These are phyloP conservation scores for Malaclemys terrapin DNA, from an alignment of 2,113 vertebrate species.

Conservation along the genomic window DNA sequence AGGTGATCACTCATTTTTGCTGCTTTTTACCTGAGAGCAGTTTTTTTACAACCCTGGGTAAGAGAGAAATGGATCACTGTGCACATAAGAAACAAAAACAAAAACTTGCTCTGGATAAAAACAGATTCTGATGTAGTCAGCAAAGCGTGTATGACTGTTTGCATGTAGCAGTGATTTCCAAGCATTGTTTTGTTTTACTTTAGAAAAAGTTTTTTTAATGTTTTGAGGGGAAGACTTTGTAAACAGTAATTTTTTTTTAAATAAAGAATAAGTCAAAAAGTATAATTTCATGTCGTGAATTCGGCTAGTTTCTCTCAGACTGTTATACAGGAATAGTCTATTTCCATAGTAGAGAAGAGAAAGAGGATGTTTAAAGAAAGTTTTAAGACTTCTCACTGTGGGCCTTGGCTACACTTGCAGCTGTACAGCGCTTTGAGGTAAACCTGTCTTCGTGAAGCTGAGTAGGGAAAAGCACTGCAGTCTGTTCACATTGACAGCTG, in stretches of 20 bases:
- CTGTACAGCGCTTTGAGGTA: too few species aligned
- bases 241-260: not conserved
- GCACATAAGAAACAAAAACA: not conserved
- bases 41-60: not conserved
- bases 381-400: not conserved
- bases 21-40: not conserved
- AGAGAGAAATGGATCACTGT: not conserved
- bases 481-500: too few species aligned
- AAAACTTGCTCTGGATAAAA: not conserved
- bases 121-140: not conserved
- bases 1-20: accelerated
- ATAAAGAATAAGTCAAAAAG: too few species aligned
- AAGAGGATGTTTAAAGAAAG: not conserved
- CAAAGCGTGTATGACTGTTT: not conserved
- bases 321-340: too few species aligned
- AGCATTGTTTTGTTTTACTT: not conserved
- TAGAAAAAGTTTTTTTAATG: not conserved
- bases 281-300: not conserved
- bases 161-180: not conserved
- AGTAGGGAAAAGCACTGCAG: too few species aligned
- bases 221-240: not conserved
- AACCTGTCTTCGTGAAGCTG: too few species aligned
- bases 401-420: too few species aligned
- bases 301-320: not conserved
- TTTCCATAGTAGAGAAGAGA: not conserved